phyloP scores from a whole-genome alignment of 2,888 invertebrate species.

The Buathra laborator region DNA sequence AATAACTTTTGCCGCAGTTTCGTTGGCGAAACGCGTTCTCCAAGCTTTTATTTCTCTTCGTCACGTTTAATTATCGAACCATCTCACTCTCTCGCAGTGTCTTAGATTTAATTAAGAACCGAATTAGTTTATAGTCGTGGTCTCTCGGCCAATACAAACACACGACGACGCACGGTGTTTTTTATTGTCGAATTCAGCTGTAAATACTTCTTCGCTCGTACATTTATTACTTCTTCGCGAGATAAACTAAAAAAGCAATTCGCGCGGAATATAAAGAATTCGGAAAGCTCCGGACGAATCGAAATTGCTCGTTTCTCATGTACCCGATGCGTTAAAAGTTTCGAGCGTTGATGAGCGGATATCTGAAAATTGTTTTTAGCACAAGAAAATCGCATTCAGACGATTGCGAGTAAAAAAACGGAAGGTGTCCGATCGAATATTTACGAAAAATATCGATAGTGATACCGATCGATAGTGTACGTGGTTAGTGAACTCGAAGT shows the following conservation, averaged over 20 bases:
- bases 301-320: background rate
- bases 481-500: slow-evolving; percentile 48
- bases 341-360: too few relatives aligned
- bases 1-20: slow-evolving; percentile 30
- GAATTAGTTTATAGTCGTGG: slow-evolving; percentile 81
- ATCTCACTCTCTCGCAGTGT: slow-evolving; percentile 75
- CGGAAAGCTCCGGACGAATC: slow-evolving; percentile 9
- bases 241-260: background rate
- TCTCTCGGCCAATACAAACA: slow-evolving; percentile 20
- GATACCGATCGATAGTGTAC: slow-evolving; percentile 39
- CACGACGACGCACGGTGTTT: slow-evolving; percentile 35
- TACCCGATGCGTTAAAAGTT: too few relatives aligned
- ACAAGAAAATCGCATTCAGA: too few relatives aligned
- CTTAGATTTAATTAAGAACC: slow-evolving; percentile 83
- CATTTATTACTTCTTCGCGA: slow-evolving; percentile 72
- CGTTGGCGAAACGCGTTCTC: background rate
- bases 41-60: slow-evolving; percentile 53
- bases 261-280: background rate
- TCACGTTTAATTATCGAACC: slow-evolving; percentile 62
- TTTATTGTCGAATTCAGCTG: slow-evolving; percentile 76
- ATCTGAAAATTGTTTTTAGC: too few relatives aligned
- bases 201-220: slow-evolving; percentile 77
- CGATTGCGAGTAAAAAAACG: too few relatives aligned
- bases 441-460: slow-evolving; percentile 54
- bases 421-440: background rate